Evolutionary conservation across 37 sponge, comb jelly and placozoan genomes (phyloP), one percentile per base, ranked within the genome.

Genomic region (Lycopodina hypogea): DNA sequence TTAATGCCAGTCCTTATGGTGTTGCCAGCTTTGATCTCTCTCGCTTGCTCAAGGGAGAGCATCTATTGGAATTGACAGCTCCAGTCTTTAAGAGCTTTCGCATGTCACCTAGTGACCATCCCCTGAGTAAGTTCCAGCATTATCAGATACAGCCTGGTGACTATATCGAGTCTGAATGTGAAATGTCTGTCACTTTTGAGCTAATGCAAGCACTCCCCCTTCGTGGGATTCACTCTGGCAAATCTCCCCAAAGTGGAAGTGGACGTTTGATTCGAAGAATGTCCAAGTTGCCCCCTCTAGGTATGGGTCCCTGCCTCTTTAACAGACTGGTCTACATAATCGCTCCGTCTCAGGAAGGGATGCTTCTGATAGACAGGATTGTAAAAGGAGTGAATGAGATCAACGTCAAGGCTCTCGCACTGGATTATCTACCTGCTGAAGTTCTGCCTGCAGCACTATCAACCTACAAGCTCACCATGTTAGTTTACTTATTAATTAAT

Each of bases 391-490:
- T 90, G n/a, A 80, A 84, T 28, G 78, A 76, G 21, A 78, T 87
- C 57, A 93, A 92, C 45, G 79, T 76, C 3, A 37, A 30, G 6
- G 83, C 85, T 17, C 87, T 96, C 26, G 75, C 80, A 19, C 57
- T 96, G 42, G 70, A 71, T 15, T 77, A 84, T 24, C 77, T 93
- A 17, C 81, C 93, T 0, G 29, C 77, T 37, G 78, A 84, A 33
- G 64, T 87, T 34, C 72, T 62, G 19, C 39, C 36, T 2, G 76
- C 85, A 22, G 91, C 91, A 18, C 83, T 96, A 34, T 96, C 96
- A 11, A 96, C 96, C 15, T 96, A 88, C 86, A 96, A 96, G 59
- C 84, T 96, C 12, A 89, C 90, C 9, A 88, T 45, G 93, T 92
- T 26, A 32, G 60, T 12, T 9, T 12, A 45, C 48, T 4, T 45